Conservation (phyloP, 2,113 vertebrate genomes). For the Indicator maculatus region DNA sequence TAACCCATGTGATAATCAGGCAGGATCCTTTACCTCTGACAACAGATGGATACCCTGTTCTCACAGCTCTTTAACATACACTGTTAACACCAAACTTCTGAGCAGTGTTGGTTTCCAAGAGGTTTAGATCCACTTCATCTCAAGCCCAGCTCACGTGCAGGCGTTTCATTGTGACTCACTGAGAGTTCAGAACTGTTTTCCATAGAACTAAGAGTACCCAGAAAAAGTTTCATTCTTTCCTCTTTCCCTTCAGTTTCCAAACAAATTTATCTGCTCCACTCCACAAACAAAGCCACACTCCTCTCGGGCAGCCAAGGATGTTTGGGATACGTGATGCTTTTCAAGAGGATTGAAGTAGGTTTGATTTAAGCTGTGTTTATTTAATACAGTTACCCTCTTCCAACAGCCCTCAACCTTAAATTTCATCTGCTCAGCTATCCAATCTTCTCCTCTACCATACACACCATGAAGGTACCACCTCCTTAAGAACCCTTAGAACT, state of each 20-base stretch:
- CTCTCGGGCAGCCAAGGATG: not conserved
- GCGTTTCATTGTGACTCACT: not conserved
- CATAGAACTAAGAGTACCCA: not conserved
- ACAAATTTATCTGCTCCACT: not conserved
- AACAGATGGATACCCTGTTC: not conserved
- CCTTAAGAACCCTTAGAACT: not conserved
- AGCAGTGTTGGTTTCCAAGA: not conserved
- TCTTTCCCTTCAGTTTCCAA: not conserved
- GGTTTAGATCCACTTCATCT: not conserved
- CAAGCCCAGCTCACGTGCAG: not conserved
- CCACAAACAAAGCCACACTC: not conserved
- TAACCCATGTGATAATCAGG: not conserved
- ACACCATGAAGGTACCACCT: fast-evolving
- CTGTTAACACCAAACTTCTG: not conserved
- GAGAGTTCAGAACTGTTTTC: not conserved
- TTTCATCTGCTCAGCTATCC: not conserved
- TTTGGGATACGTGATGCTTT: not conserved
- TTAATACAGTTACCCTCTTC: not conserved
- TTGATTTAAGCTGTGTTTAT: not conserved
- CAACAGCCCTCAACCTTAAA: not conserved
- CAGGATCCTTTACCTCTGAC: not conserved
- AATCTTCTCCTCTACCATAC: not conserved
- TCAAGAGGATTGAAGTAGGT: not conserved
- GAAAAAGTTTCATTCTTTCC: not conserved
- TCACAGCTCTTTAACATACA: not conserved